Conservation (phyloP, 2,888 invertebrate genomes). For the Epinotia demarniana region DNA sequence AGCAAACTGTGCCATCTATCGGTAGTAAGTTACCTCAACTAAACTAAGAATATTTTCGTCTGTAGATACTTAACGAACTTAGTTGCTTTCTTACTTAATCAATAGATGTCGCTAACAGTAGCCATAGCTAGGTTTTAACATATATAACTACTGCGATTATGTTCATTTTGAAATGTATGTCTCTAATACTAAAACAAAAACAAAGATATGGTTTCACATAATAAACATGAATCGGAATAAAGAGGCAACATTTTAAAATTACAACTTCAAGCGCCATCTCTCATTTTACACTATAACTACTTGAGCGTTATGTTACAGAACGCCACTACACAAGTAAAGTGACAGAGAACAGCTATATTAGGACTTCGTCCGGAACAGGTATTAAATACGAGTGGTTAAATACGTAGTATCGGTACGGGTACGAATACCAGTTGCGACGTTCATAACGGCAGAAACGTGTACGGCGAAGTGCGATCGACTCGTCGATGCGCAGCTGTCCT, state of each 20-base stretch:
- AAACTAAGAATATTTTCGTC: background rate
- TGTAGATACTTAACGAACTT: background rate
- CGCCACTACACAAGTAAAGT: constrained; percentile 20
- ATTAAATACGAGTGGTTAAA: constrained; percentile 18
- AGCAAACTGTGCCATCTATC: constrained; percentile 18
- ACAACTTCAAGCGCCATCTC: constrained; percentile 61
- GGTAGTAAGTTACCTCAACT: background rate
- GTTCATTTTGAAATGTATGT: too few relatives aligned
- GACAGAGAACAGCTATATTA: constrained; percentile 30
- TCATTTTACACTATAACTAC: constrained; percentile 44
- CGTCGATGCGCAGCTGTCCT: constrained; percentile 83
- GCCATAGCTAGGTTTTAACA: background rate
- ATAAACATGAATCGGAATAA: background rate
- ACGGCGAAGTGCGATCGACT: constrained; percentile 84
- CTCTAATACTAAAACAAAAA: background rate
- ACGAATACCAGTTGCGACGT: constrained; percentile 42
- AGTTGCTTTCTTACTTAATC: background rate
- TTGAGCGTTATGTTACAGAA: constrained; percentile 24
- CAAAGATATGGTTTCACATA: background rate
- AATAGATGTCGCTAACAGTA: constrained; percentile 31
- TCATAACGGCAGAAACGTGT: constrained; percentile 79
- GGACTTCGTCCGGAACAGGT: constrained; percentile 18
- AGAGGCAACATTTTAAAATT: background rate
- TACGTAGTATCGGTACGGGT: constrained; percentile 23
- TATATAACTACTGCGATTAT: background rate